A percentile compares a stretch with the other conserved stretches of the same genome.
phyloP scores from a whole-genome alignment of 2,113 vertebrate genomes.

The Pelodiscus sinensis region DNA sequence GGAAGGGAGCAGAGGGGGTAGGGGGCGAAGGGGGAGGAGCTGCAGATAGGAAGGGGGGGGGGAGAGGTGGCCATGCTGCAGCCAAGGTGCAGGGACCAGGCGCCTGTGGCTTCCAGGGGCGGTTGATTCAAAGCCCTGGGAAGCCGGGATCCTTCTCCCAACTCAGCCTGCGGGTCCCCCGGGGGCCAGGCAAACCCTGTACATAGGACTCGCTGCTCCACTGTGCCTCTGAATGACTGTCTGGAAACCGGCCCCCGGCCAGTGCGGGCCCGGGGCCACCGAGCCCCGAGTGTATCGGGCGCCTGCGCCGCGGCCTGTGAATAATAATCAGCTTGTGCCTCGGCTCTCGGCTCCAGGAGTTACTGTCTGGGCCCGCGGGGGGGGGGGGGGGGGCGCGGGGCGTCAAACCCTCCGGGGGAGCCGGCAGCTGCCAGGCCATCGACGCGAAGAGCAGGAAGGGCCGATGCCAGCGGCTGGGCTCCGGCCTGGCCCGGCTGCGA shows the following conservation, averaged over 20 bases:
- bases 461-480: no score
- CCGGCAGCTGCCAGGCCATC: no score
- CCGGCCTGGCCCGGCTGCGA: no score
- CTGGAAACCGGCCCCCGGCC: not conserved
- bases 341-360: conserved; percentile 2
- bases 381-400: no score
- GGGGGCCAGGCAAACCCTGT: not conserved
- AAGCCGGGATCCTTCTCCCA: not conserved
- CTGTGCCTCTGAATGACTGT: not conserved
- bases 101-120: no score
- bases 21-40: no score
- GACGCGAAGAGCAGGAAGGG: no score
- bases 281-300: no score
- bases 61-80: not conserved
- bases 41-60: no score
- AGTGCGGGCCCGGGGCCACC: no score
- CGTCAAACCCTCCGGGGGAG: no score
- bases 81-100: not conserved
- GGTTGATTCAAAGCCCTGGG: not conserved
- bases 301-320: not conserved
- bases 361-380: not conserved
- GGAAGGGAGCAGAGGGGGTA: no score
- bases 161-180: not conserved
- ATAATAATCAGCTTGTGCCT: conserved; percentile 13
- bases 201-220: not conserved